phyloP scores from a whole-genome alignment of 2,888 invertebrate genomes.

The Ctena decussata region DNA sequence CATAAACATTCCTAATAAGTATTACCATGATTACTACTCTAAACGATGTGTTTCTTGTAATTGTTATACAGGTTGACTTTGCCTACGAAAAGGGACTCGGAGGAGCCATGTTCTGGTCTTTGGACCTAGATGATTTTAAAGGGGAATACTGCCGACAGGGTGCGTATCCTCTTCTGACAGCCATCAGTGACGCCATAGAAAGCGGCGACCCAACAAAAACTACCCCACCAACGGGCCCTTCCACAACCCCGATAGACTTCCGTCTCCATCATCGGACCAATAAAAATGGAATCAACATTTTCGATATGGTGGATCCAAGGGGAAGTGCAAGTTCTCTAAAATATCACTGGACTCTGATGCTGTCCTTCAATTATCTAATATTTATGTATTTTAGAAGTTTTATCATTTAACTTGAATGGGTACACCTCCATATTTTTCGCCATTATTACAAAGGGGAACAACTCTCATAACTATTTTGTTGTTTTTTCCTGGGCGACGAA shows the following conservation, averaged over 20 bases:
- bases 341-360: neutral
- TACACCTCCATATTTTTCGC: too few species aligned
- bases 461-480: too few species aligned
- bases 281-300: constrained; percentile 52
- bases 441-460: too few species aligned
- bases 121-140: constrained; percentile 82
- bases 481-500: too few species aligned
- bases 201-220: neutral
- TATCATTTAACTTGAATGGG: too few species aligned
- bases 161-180: constrained; percentile 75
- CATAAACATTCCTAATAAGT: too few species aligned
- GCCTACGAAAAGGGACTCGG: constrained; percentile 91
- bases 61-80: constrained; percentile 90
- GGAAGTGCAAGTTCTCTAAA: neutral
- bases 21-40: too few species aligned
- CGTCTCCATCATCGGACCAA: constrained; percentile 50
- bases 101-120: constrained; percentile 82
- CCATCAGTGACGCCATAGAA: constrained; percentile 62
- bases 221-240: neutral
- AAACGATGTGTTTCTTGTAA: too few species aligned
- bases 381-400: too few species aligned
- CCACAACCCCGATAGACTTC: constrained; percentile 53
- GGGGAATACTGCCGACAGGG: constrained; percentile 76
- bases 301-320: constrained; percentile 9
- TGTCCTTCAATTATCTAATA: too few species aligned